Percentiles rank a stretch among this genome's conserved stretches.
Evolutionary conservation across 1,140 invertebrate genomes (phyloP).

Genomic region (Achroia grisella): DNA sequence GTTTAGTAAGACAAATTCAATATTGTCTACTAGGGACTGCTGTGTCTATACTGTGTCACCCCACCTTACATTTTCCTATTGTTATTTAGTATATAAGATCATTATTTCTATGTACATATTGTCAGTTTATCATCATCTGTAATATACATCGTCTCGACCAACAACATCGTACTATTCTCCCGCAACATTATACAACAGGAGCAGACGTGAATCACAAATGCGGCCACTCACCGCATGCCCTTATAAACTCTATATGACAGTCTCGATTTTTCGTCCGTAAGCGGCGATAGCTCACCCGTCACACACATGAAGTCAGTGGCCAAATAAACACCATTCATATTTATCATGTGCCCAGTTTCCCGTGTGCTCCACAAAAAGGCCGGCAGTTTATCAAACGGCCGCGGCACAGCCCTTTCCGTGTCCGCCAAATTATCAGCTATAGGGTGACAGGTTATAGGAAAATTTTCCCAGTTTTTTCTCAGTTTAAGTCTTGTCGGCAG

Average conservation of each 20-base stretch:
- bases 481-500: slow-evolving; percentile 8
- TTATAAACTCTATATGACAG: background rate
- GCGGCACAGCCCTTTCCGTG: slow-evolving; percentile 34
- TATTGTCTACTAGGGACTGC: too few species aligned
- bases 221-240: too few species aligned
- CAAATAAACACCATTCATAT: slow-evolving; percentile 18
- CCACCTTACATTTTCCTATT: too few species aligned
- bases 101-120: too few species aligned
- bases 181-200: too few species aligned
- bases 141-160: too few species aligned
- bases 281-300: slow-evolving; percentile 17
- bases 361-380: slow-evolving; percentile 17
- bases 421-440: slow-evolving; percentile 40
- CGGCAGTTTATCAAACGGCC: slow-evolving; percentile 23
- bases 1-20: too few species aligned
- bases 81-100: too few species aligned
- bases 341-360: slow-evolving; percentile 9
- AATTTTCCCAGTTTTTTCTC: slow-evolving; percentile 7
- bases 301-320: slow-evolving; percentile 15
- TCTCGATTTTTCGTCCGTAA: slow-evolving; percentile 12
- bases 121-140: too few species aligned
- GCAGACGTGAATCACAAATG: too few species aligned
- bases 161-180: too few species aligned
- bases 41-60: too few species aligned
- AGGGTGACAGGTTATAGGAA: slow-evolving; percentile 6